Evolutionary conservation across 1,140 invertebrate species (phyloP), one percentile per base, ranked within the genome.

Genomic region (Mactra quadrangularis): DNA sequence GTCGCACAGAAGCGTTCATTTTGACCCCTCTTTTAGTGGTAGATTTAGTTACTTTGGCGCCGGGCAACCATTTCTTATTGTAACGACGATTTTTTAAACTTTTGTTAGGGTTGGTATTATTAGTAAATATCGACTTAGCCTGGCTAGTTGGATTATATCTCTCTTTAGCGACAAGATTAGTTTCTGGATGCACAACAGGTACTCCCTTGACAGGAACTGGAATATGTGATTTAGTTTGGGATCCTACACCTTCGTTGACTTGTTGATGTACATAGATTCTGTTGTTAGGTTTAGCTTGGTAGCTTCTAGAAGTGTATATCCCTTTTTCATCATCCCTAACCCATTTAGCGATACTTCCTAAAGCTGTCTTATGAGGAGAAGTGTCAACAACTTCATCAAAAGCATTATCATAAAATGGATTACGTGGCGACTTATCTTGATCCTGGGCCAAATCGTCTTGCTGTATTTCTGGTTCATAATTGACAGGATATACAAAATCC

Each of bases 201-300:
- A 55, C 57, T 33, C 50, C 47, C 35, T 52, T 45, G 3, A n/a
- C 13, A 17, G 13, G 4, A 22, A n/a, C 38, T 71, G 13, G 66
- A 55, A 17, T 64, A 22, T 33, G 50, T 31, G 31, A 11, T 31
- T 27, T 45, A 29, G 59, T 45, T 76, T 47, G 25, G 31, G 59
- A 11, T 35, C 15, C 27, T 33, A 15, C 29, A 27, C 3, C n/a
- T 45, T 71, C 47, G 27, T 57, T 41, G 9, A 81, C 38, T 31
- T 81, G 64, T 19, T 71, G 77, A 57, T 81, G 77, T n/a, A 81
- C 52, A 60, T 81, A 81, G 13, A 81, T 81, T 71, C 66, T 57
- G 38, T 81, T 81, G 38, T 41, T 47, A 19, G 77, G 0, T 31
- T 9, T 25, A 31, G 47, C 6, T 22, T 29, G n/a, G 38, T n/a